These are phyloP conservation scores for Myotis daubentonii DNA, from an alignment of 2,797 vertebrate species.

Conservation along the genomic window DNA sequence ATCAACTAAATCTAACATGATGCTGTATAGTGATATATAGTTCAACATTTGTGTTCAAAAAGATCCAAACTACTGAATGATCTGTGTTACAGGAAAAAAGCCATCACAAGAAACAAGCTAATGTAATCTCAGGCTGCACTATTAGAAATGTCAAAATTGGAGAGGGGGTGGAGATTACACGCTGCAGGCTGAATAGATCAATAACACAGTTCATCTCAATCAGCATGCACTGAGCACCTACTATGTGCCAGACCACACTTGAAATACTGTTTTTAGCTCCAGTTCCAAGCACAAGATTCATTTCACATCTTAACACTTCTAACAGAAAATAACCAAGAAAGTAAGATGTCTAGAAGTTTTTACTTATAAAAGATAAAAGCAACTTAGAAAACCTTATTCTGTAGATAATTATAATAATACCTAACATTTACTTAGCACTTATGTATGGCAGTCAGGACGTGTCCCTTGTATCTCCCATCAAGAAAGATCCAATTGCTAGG, in stretches of 20 bases:
- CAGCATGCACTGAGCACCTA: not conserved
- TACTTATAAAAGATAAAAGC: not conserved
- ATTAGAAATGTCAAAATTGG: not conserved
- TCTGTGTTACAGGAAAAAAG: not conserved
- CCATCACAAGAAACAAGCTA: not conserved
- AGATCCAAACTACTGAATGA: slow-evolving; percentile 6
- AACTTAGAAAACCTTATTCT: slow-evolving; percentile 2
- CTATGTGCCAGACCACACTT: not conserved
- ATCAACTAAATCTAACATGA: not conserved
- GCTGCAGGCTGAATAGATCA: not conserved
- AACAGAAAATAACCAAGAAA: slow-evolving; percentile 37
- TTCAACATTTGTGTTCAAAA: not conserved
- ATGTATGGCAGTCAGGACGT: not conserved
- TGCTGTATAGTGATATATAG: not conserved
- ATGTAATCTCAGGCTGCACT: not conserved
- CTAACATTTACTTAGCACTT: slow-evolving; percentile 28
- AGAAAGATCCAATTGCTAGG: not conserved
- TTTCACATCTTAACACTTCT: not conserved
- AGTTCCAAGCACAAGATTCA: slow-evolving; percentile 3
- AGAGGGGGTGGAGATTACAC: not conserved
- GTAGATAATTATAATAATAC: not conserved
- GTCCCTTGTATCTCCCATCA: not conserved
- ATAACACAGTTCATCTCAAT: not conserved
- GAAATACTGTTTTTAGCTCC: slow-evolving; percentile 10
- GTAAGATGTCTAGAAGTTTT: not conserved